Evolutionary conservation across 2,888 invertebrate species (phyloP), one percentile per base, ranked within the genome.

Genomic region (Lycocerus yunnanus): DNA sequence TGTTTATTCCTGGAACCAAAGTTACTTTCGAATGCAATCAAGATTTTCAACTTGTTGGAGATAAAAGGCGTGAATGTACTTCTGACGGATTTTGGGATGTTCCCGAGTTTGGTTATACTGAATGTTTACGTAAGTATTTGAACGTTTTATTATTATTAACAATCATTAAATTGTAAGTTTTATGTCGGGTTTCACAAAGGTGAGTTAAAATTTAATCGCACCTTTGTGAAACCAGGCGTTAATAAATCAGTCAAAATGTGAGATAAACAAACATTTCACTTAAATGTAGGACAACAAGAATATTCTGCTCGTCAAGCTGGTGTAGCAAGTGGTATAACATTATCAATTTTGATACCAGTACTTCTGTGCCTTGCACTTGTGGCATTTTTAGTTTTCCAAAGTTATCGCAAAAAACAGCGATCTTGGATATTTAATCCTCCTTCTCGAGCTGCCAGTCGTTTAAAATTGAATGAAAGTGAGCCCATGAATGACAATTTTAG

Each of bases 11-110:
- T 0, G 96, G 95, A 1, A 94, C 95, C 0, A 92, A 93, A 88
- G 96, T 97, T 0, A 92, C 94, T 71, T 97, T 96, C 85, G 96
- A 96, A 85, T 97, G 97, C 85, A 94, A 96, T 85, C 94, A 96
- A 85, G 93, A 95, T 82, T 97, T 96, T 85, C 92, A 95, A 73
- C 87, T 97, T 73, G 90, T 93, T 73, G 97, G 97, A 0, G 97
- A 97, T 88, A 92, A 93, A 80, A 90, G 95, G 60, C 90, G 97
- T 68, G 92, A 93, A 72, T 97, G 97, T 81, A 89, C 92, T 75
- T 89, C 93, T 4, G 90, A 92, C 85, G 97, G 97, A 13, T 88
- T 91, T 77, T 97, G 97, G 97, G 93, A 95, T 83, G 84, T 93
- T 18, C 95, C 96, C 0, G 93, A 93, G 75, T 93, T 93, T 86